Evolutionary conservation across 2,113 vertebrate genomes (phyloP), one percentile per base, ranked within the genome.

Genomic region (Electrona antarctica): DNA sequence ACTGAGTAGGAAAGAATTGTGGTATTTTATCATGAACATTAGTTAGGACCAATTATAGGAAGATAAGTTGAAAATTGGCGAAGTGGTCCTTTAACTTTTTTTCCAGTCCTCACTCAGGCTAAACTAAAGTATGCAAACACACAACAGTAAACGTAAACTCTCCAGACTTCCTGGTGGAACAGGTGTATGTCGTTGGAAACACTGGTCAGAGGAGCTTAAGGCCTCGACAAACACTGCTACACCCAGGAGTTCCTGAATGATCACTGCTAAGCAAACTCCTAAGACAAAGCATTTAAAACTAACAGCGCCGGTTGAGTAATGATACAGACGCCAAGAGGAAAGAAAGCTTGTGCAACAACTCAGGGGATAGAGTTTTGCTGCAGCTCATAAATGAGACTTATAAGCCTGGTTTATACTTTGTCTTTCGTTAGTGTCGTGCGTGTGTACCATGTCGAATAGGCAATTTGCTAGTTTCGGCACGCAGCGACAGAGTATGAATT

Each of bases 151-250:
- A 91, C 82, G 90, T 74, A 48, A 78, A 72, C 74, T 81, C 54
- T 78, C 60, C 78, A 82, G 79, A 83, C 81, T 89, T 88, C 85
- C 88, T 84, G 88, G 73, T 21, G 86, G 60, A 61, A 62, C 60
- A 51, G 73, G 66, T n/a, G n/a, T n/a, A n/a, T n/a, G 33, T 3
- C 71, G 82, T 82, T 67, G 74, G 71, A 66, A 74, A 76, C 50
- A 33, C 45, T 54, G 12, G 28, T 59, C 6, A 69, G 60, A 69
- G 84, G 74, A 63, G 73, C 48, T 81, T 75, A 87, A 79, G 50
- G 75, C 75, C 77, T 84, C n/a, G 49, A 67, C 84, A 93, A 93
- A 93, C 82, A 92, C 52, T 60, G 84, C 56, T 80, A 79, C 88
- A 69, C 91, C 90, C 87, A 83, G 46, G 72, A 78, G 33, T 50